Evolutionary conservation across 2,113 vertebrate species (phyloP), one percentile per base, ranked within the genome.

Genomic region (Penelope pileata): DNA sequence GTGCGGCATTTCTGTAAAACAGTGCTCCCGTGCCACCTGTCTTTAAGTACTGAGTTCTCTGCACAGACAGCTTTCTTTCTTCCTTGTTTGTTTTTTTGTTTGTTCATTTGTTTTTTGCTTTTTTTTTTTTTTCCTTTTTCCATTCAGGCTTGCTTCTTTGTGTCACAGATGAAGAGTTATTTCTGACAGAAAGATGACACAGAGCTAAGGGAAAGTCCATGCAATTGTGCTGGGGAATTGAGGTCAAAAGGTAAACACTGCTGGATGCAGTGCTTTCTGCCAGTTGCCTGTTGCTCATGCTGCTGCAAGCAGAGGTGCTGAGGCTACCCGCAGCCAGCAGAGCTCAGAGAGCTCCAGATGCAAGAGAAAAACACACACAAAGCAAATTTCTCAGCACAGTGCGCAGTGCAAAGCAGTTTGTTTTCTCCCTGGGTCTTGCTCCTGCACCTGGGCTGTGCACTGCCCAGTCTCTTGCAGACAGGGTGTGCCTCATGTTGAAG

Each of bases 401-500:
- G 6, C 18, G 56, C 42, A 58, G 18, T 54, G 34, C 36, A 79
- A 68, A 26, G 34, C 74, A 51, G 11, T 12, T 77, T 3, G 1
- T 42, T 59, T 4, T 0, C 51, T 72, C n/a, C 26, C 47, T 43
- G 38, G n/a, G 32, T 70, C 42, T 45, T 70, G 42, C 67, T 59
- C 47, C 26, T 67, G 42, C 48, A 68, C 17, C 6, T 5, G n/a
- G 38, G 43, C 19, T 32, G 15, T 17, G 26, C 5, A 32, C 19
- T 68, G 48, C 45, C 30, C 24, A 43, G n/a, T 7, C 26, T 76
- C 26, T 36, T 30, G 23, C 6, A 6, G 47, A 30, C 10, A 51
- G 21, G 12, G 8, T 54, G 11, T 48, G 29, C 16, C 23, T 75
- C 0, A 0, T 43, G 10, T 1, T 26, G 56, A 51, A 86, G 27